phyloP scores from a whole-genome alignment of 2,888 invertebrate species.

The Pemphredon lugubris region DNA sequence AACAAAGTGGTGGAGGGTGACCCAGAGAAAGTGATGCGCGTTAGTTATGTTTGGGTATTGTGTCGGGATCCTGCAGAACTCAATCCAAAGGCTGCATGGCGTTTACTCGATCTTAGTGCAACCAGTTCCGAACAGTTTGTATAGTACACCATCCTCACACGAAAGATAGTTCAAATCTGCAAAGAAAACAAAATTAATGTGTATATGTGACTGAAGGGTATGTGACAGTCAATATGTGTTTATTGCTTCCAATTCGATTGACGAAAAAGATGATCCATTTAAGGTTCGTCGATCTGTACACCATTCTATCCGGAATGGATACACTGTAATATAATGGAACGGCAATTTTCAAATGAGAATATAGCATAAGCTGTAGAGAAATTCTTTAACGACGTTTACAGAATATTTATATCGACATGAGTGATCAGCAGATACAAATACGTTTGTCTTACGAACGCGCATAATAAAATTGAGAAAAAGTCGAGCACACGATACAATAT shows the following conservation, averaged over 20 bases:
- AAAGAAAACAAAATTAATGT: conserved; percentile 36
- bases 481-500: conserved; percentile 14
- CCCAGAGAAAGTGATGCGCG: conserved; percentile 95
- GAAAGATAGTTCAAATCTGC: conserved; percentile 25
- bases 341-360: neutral
- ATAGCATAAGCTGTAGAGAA: conserved; percentile 2
- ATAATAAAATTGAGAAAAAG: conserved; percentile 3
- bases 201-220: conserved; percentile 30
- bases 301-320: conserved; percentile 6
- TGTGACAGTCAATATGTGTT: conserved; percentile 15
- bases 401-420: conserved; percentile 10
- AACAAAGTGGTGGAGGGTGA: conserved; percentile 96
- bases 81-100: conserved; percentile 98
- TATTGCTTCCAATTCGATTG: conserved; percentile 13
- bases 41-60: conserved; percentile 98
- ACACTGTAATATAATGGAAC: conserved; percentile 7
- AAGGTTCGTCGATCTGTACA: conserved; percentile 12
- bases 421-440: conserved; percentile 14
- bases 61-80: conserved; percentile 97
- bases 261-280: conserved; percentile 1
- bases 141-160: conserved; percentile 78
- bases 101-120: conserved; percentile 94
- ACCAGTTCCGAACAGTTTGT: conserved; percentile 93
- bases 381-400: conserved; percentile 9
- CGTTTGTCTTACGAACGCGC: conserved; percentile 4